Base-by-base conservation (phyloP, 2,797 vertebrate genomes). In the Sebastolobus alascanus region DNA sequence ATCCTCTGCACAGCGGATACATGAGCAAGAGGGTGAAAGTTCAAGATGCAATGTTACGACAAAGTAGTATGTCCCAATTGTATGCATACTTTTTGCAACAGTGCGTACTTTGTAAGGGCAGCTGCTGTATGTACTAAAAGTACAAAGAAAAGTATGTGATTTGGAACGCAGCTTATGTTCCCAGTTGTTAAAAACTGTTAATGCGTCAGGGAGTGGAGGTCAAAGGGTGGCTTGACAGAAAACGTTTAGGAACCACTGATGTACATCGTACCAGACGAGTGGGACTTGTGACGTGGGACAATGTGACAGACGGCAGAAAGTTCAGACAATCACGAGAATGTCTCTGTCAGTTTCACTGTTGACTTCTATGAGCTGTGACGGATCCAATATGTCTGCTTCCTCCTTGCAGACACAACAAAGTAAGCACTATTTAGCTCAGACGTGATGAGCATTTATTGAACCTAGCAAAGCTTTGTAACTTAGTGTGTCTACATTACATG, bases 391-490 rank as follows among this genome's bases (percentile, higher is more conserved):
- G 46, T 31, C 4, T 1, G 18, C 16, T 14, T 33, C 25, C 8
- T 52, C 12, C 59, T 27, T 1, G 7, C 40, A 33, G 40, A 29
- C 16, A 10, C 38, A 40, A 40, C 37, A 66, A 71, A 70, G 27
- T 7, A 27, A 52, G n/a, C 33, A 27, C 67, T 64, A 75, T 75
- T 77, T 84, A 55, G 25, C 54, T 69, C 83, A 75, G 75, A 63
- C 37, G 50, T 65, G 27, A n/a, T 64, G 6, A 55, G 4, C 25
- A 68, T 56, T 68, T 56, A 55, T 59, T 55, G 56, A 82, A 80
- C 31, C 18, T 40, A 65, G 20, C 4, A 33, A 18, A 38, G 55
- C 37, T 63, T 73, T 86, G 10, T 29, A 43, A 22, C 12, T 25
- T 25, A 9, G 16, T 69, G 50, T 64, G 3, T 79, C 25, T 73